Base-by-base conservation (phyloP, 2,888 invertebrate genomes). In the Lasioglossum oenotherae region DNA sequence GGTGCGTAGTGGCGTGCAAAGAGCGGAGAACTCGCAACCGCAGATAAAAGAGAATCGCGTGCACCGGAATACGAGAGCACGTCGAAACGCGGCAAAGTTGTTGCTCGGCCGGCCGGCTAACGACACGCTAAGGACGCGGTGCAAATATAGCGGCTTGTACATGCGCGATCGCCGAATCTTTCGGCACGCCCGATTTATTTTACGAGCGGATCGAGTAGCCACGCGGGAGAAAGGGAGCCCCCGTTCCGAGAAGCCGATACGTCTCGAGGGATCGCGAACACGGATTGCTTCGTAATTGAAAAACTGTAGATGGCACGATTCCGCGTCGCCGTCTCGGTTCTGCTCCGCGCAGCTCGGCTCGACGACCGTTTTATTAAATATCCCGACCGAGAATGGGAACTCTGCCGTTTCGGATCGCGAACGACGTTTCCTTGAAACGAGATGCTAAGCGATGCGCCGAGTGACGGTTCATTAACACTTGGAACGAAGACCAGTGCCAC, bases 391-490 rank as follows among this genome's bases (percentile, higher is more conserved):
- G 57, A 23, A 41, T 23, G 53, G 23, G 31, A 19, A 57, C 53
- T 44, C 57, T 31, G 38, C 31, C 74, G 19, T 74, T 67, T 23
- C 35, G 23, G 46, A 35, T 74, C 75, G 84, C 49, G 57, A 69
- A 38, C n/a, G 35, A 41, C 41, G 14, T 84, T 82, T 84, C 77
- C 88, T 84, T 84, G 91, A 91, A 89, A 84, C 84, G 67, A 80
- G 90, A 89, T 90, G 88, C 89, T 92, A 92, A 92, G 91, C 92
- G 93, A 93, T 91, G 90, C 90, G 91, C 82, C 90, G 93, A 92
- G 91, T 92, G 92, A 93, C 92, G 92, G 91, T 93, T 93, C 93
- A 92, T 93, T 93, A 93, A 92, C 92, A 91, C 92, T 82, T 87
- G 80, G 69, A 84, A 38, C 23, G 74, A 38, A 74, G 74, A 74